phyloP scores from a whole-genome alignment of 2,797 vertebrate species.

The Lagocephalus sceleratus region DNA sequence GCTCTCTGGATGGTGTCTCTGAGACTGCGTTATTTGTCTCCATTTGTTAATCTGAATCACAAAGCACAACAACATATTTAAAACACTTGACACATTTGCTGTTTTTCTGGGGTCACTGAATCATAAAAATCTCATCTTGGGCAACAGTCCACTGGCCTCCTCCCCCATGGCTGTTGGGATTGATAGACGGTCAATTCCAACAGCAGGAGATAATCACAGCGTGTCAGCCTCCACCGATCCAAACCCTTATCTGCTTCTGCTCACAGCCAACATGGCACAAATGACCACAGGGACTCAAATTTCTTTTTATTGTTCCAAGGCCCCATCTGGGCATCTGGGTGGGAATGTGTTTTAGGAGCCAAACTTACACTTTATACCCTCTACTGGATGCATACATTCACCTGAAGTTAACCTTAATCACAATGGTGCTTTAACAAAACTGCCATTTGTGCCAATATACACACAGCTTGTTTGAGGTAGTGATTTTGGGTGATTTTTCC shows the following conservation, averaged over 20 bases:
- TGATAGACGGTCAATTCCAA: constrained; percentile 74
- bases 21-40: too few species aligned
- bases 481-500: constrained; percentile 13
- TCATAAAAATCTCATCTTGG: constrained; percentile 57
- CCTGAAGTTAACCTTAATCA: constrained; percentile 36
- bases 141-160: constrained; percentile 47
- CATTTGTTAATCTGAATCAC: neutral
- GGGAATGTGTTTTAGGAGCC: constrained; percentile 27
- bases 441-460: constrained; percentile 15
- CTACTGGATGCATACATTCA: constrained; percentile 18
- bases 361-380: constrained; percentile 30
- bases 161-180: constrained; percentile 55
- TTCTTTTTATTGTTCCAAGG: constrained; percentile 64
- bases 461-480: constrained; percentile 33
- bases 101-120: constrained; percentile 54
- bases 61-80: constrained; percentile 19
- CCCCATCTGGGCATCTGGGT: constrained; percentile 23
- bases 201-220: constrained; percentile 70
- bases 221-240: constrained; percentile 75
- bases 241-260: constrained; percentile 74
- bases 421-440: constrained; percentile 21
- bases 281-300: constrained; percentile 63
- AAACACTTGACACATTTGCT: constrained; percentile 44
- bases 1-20: too few species aligned
- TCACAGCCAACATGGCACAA: constrained; percentile 60